A percentile compares a stretch with the other conserved stretches of the same genome.
These are phyloP conservation scores for Fulmarus glacialis DNA, from an alignment of 2,113 vertebrate species.

Conservation along the genomic window DNA sequence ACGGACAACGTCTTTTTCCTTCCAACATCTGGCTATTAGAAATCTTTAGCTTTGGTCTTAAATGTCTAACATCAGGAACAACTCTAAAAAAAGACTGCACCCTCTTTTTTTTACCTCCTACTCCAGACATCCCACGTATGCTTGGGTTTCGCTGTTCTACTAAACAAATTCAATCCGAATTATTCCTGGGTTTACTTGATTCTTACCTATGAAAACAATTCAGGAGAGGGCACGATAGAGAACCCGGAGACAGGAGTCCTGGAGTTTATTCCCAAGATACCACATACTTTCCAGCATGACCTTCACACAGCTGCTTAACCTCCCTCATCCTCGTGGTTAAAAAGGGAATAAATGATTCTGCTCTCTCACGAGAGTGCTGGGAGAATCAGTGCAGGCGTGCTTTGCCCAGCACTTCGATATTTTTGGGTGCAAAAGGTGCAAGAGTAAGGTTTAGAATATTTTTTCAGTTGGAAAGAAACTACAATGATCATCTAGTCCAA, in stretches of 20 bases:
- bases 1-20: neutral
- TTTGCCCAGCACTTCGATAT: neutral
- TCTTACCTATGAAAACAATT: neutral
- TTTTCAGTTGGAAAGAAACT: neutral
- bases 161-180: neutral
- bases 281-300: neutral
- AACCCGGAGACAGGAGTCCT: neutral
- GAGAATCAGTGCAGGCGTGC: neutral
- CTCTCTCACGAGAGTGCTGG: neutral
- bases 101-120: neutral
- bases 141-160: neutral
- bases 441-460: neutral
- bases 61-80: neutral
- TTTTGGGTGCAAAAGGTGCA: neutral
- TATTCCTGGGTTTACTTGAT: neutral
- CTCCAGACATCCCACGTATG: neutral
- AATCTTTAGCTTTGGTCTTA: neutral
- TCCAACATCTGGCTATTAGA: neutral
- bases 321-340: neutral
- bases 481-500: neutral
- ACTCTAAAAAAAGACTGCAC: neutral
- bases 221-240: accelerated
- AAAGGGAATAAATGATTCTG: neutral
- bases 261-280: neutral
- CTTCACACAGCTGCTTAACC: neutral